phyloP scores from a whole-genome alignment of 1,140 invertebrate genomes.

The Lutraria rhynchaena region DNA sequence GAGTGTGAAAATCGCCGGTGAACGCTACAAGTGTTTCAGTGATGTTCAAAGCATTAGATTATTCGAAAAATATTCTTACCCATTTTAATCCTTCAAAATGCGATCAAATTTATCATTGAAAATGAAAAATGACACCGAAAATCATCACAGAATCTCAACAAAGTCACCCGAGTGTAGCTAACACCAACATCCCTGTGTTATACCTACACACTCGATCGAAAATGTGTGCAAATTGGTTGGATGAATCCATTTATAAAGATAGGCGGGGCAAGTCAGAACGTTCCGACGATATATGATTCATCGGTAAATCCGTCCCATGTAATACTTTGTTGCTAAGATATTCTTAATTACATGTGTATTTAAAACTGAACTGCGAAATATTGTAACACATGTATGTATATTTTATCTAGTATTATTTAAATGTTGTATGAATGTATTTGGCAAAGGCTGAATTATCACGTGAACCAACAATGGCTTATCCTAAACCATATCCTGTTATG shows the following conservation, averaged over 20 bases:
- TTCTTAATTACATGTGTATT: too few relatives aligned
- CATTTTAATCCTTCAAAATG: slow-evolving; percentile 4
- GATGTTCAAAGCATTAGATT: neutral
- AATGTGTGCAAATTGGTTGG: slow-evolving; percentile 34
- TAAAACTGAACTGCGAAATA: too few relatives aligned
- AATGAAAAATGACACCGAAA: neutral
- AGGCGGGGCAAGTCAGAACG: too few relatives aligned
- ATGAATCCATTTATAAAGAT: slow-evolving; percentile 18
- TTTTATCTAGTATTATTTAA: too few relatives aligned
- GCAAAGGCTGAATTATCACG: neutral
- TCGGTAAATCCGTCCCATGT: too few relatives aligned
- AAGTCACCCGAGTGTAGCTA: neutral
- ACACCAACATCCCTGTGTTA: slow-evolving; percentile 8
- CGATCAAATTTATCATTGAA: too few relatives aligned
- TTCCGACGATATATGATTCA: too few relatives aligned
- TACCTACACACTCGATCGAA: slow-evolving; percentile 38
- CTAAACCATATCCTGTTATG: slow-evolving; percentile 35
- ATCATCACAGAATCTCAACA: slow-evolving; percentile 3
- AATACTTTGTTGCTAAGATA: too few relatives aligned
- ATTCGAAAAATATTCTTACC: slow-evolving; percentile 2
- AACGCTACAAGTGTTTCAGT: slow-evolving; percentile 31
- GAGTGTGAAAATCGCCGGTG: slow-evolving; percentile 11
- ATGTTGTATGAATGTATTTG: neutral
- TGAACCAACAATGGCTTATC: neutral
- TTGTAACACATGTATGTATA: too few relatives aligned